Percentiles rank a stretch among this genome's conserved stretches.
Evolutionary conservation across 92 coral and sea anemone genomes (phyloP).

Genomic region (Nematostella vectensis): DNA sequence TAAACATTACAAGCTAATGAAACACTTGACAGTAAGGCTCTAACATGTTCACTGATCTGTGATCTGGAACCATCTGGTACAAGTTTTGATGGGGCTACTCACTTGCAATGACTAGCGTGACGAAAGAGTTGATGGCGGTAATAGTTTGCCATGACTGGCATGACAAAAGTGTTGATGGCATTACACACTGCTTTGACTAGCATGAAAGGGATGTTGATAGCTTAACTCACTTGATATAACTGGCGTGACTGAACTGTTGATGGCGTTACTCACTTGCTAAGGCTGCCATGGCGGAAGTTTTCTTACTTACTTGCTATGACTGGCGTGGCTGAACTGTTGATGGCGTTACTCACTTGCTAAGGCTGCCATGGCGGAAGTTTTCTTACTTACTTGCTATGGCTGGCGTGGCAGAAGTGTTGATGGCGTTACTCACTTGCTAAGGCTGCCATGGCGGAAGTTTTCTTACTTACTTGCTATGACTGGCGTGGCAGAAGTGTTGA

Average conservation of each 20-base stretch:
- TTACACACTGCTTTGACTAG: no score
- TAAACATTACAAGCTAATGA: background rate
- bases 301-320: conserved; percentile 77
- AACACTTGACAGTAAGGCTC: conserved; percentile 6
- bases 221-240: conserved; percentile 74
- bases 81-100: conserved; percentile 55
- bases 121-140: no score
- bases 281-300: no score
- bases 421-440: no score
- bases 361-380: no score
- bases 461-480: conserved; percentile 72
- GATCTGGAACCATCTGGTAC: no score
- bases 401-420: conserved; percentile 43
- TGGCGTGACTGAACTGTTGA: conserved; percentile 42
- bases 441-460: no score
- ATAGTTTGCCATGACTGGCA: conserved; percentile 68
- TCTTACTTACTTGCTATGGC: conserved; percentile 79
- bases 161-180: conserved; percentile 45
- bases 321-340: conserved; percentile 40
- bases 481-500: conserved; percentile 43
- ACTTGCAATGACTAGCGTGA: no score
- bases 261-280: conserved; percentile 58
- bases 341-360: no score
- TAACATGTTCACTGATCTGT: no score
- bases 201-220: no score